These are phyloP conservation scores for Cnemophilus loriae DNA, from an alignment of 2,113 vertebrate species.

Conservation along the genomic window DNA sequence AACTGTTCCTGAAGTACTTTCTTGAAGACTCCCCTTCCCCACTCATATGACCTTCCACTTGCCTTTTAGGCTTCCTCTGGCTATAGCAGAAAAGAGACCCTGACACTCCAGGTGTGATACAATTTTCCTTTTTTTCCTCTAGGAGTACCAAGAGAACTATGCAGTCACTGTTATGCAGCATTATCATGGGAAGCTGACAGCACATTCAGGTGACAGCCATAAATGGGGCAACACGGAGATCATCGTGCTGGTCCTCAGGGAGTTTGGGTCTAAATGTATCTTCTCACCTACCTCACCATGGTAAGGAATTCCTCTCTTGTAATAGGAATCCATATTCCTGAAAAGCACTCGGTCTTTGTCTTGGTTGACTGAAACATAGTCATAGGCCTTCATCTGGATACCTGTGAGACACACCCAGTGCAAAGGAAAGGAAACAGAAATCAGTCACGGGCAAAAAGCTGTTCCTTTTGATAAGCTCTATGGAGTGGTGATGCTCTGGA, in stretches of 20 bases:
- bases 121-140: background rate
- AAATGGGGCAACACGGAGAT: background rate
- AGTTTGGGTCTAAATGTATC: background rate
- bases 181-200: background rate
- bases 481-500: background rate
- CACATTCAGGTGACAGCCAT: background rate
- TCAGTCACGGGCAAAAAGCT: background rate
- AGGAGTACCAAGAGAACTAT: background rate
- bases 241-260: background rate
- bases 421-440: background rate
- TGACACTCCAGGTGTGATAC: background rate
- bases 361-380: constrained; percentile 27
- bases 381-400: constrained; percentile 49
- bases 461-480: background rate
- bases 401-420: constrained; percentile 22
- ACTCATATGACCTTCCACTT: background rate
- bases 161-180: background rate
- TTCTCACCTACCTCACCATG: constrained; percentile 58
- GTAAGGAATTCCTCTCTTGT: constrained; percentile 69
- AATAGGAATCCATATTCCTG: constrained; percentile 50
- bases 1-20: background rate
- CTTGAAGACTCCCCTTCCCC: background rate
- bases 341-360: constrained; percentile 44
- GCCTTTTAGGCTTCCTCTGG: background rate
- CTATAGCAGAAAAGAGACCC: background rate